Percentiles rank a stretch among this genome's conserved stretches.
Conservation (phyloP, 2,888 invertebrate genomes). For the Candidula unifasciata region DNA sequence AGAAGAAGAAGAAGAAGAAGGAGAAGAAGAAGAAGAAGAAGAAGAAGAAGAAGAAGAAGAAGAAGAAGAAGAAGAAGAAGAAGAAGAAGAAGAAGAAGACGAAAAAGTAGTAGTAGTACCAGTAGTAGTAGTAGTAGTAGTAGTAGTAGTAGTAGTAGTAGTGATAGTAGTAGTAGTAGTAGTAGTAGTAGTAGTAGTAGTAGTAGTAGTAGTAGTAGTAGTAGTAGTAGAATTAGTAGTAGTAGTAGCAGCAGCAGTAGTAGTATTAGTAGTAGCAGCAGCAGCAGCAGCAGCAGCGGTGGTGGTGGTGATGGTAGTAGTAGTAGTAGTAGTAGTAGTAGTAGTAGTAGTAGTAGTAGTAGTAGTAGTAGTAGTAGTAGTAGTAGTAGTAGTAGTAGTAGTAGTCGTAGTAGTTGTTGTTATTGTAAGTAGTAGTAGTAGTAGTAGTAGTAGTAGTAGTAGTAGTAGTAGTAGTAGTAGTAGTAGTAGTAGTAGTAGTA, state of each 20-base stretch:
- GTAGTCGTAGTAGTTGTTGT: neutral
- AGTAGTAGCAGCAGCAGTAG: too few relatives aligned
- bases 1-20: neutral
- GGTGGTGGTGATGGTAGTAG: neutral
- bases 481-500: too few relatives aligned
- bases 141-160: neutral
- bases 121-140: neutral
- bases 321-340: slow-evolving; percentile 34
- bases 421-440: neutral
- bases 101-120: neutral
- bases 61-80: neutral
- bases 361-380: slow-evolving; percentile 36
- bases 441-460: neutral
- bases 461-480: too few relatives aligned
- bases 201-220: neutral
- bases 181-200: neutral
- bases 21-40: slow-evolving; percentile 15
- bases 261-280: neutral
- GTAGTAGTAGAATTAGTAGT: too few relatives aligned
- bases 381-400: slow-evolving; percentile 25
- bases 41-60: neutral
- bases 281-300: neutral
- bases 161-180: neutral
- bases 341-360: slow-evolving; percentile 26
- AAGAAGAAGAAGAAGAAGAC: neutral